Conservation (phyloP, 2,113 vertebrate genomes). For the Cyrtonyx montezumae region DNA sequence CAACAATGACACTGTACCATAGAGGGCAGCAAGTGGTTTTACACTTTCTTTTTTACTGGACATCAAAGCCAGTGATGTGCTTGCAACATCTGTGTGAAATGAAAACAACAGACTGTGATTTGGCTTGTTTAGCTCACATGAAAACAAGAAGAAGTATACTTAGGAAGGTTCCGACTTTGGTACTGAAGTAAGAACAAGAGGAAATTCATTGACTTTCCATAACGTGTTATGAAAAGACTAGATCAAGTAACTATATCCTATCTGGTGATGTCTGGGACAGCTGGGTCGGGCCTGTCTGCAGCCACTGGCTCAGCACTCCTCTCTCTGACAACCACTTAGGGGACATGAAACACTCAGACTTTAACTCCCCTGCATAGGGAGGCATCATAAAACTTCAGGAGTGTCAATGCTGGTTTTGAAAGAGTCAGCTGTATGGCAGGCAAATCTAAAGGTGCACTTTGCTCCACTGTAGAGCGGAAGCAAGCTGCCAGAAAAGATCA, state of each 20-base stretch:
- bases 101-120: background rate
- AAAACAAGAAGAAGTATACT: background rate
- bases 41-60: background rate
- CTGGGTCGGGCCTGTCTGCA: background rate
- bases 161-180: background rate
- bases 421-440: background rate
- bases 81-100: background rate
- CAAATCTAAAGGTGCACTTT: background rate
- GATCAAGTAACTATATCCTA: background rate
- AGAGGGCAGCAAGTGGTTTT: background rate
- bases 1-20: rapidly evolving
- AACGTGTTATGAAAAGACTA: background rate
- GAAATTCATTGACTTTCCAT: background rate
- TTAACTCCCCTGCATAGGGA: background rate
- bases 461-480: background rate
- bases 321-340: background rate
- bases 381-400: background rate
- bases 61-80: background rate
- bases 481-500: conserved; percentile 40
- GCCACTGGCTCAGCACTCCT: background rate
- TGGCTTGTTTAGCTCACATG: background rate
- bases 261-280: background rate
- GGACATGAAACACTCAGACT: background rate
- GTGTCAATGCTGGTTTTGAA: background rate
- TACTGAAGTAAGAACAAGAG: background rate